Percentiles rank a stretch among this genome's conserved stretches.
phyloP scores from a whole-genome alignment of 2,888 invertebrate genomes.

The Ormyrus labotus region DNA sequence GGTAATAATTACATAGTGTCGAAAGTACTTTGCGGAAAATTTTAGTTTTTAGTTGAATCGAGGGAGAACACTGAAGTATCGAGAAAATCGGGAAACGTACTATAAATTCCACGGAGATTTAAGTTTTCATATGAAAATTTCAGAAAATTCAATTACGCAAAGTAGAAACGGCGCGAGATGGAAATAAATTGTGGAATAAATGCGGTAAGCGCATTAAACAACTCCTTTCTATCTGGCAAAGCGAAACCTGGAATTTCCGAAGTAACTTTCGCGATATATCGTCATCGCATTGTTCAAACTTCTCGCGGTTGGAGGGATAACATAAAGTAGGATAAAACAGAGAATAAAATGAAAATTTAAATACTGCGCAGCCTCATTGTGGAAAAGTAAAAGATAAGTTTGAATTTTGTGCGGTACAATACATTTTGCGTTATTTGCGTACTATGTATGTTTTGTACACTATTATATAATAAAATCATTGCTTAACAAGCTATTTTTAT shows the following conservation, averaged over 20 bases:
- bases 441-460: too few relatives aligned
- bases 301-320: background rate
- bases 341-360: background rate
- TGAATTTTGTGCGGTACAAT: background rate
- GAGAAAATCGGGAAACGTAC: too few relatives aligned
- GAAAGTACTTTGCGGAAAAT: too few relatives aligned
- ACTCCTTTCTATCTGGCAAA: too few relatives aligned
- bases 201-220: too few relatives aligned
- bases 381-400: background rate
- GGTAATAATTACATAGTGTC: too few relatives aligned
- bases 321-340: background rate
- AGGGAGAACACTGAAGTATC: too few relatives aligned
- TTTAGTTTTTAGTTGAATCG: too few relatives aligned
- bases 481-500: too few relatives aligned
- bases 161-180: background rate
- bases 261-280: slow-evolving; percentile 9
- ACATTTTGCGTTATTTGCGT: background rate
- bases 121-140: background rate
- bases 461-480: too few relatives aligned
- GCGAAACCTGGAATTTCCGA: background rate
- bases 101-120: background rate
- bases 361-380: background rate
- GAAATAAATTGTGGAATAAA: too few relatives aligned
- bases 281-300: background rate
- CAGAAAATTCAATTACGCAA: background rate